Evolutionary conservation across 2,113 vertebrate species (phyloP), one percentile per base, ranked within the genome.

Genomic region (Dromiciops gliroides): DNA sequence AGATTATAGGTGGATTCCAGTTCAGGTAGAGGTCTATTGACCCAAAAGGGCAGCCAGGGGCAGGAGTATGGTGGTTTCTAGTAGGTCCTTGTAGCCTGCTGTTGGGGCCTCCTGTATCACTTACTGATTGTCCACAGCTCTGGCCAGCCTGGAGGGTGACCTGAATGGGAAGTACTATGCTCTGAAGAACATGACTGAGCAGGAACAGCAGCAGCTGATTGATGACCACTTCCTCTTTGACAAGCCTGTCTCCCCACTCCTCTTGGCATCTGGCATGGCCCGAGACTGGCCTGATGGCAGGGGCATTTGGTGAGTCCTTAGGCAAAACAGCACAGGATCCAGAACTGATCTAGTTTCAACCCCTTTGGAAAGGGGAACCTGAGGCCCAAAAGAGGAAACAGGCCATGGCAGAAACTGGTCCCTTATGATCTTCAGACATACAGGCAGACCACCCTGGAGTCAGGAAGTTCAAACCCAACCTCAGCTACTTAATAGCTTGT

Each of bases 161-260:
- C 99, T 99, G 97, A 99, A 99, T 92, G 99, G 99, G 51, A 99
- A 99, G 92, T 99, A 99, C 97, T 99, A 99, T 95, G 99, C 99
- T 88, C 97, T 99, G 98, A 99, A 99, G 98, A 99, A 99, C 98
- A 99, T 99, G 99, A 99, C 99, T 0, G 99, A 99, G 0, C 99
- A 98, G 0, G 99, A 99, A 98, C 99, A 99, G 98, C 99, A 99
- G 98, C 99, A 99, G 98, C 99, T 99, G 94, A 99, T 99, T 75
- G 99, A 99, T 51, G 99, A 99, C 98, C 99, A 99, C 98, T 99
- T 99, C 98, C 99, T 99, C 96, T 99, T 99, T 88, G 99, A 99
- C 98, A 99, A 99, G 98, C 99, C 99, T 0, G 99, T 99, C 95
- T 99, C 99, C 97, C 99, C 99, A 89, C 99, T 99, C 94, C 99